Evolutionary conservation across 2,888 invertebrate genomes (phyloP).

Genomic region (Leptopilina myrica): DNA sequence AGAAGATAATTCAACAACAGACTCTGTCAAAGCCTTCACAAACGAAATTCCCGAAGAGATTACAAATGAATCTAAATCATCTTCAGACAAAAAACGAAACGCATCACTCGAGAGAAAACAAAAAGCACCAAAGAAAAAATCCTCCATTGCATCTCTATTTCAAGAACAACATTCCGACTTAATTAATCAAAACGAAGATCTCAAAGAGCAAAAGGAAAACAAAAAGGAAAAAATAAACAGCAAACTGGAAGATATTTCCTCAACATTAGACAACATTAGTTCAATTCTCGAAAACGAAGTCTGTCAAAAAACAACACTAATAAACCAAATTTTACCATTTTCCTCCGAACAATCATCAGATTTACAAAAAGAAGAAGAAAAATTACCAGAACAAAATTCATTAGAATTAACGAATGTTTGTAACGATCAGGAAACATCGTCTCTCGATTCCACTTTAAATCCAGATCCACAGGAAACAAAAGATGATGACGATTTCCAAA

Average conservation of each 20-base stretch:
- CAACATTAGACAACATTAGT: slow-evolving; percentile 27
- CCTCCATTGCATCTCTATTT: slow-evolving; percentile 58
- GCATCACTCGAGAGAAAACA: slow-evolving; percentile 34
- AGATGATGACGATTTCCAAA: slow-evolving; percentile 59
- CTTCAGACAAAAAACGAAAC: neutral
- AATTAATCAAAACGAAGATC: slow-evolving; percentile 8
- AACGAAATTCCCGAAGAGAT: slow-evolving; percentile 1
- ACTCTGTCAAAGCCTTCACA: neutral
- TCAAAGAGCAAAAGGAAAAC: neutral
- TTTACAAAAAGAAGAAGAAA: slow-evolving; percentile 42
- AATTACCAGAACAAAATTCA: slow-evolving; percentile 28
- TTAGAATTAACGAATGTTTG: neutral
- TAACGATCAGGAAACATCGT: neutral
- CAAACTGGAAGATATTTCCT: neutral
- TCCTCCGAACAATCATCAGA: slow-evolving; percentile 29
- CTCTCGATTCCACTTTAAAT: neutral
- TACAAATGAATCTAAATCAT: slow-evolving; percentile 2
- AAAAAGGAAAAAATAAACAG: neutral
- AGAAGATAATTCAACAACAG: slow-evolving; percentile 33
- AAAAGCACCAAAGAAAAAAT: slow-evolving; percentile 35
- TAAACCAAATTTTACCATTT: slow-evolving; percentile 37
- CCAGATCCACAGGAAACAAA: slow-evolving; percentile 47
- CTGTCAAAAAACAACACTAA: neutral
- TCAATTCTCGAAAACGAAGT: slow-evolving; percentile 18
- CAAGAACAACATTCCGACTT: slow-evolving; percentile 53